Evolutionary conservation across 1,140 invertebrate genomes (phyloP).

Genomic region (Copidosoma floridanum): DNA sequence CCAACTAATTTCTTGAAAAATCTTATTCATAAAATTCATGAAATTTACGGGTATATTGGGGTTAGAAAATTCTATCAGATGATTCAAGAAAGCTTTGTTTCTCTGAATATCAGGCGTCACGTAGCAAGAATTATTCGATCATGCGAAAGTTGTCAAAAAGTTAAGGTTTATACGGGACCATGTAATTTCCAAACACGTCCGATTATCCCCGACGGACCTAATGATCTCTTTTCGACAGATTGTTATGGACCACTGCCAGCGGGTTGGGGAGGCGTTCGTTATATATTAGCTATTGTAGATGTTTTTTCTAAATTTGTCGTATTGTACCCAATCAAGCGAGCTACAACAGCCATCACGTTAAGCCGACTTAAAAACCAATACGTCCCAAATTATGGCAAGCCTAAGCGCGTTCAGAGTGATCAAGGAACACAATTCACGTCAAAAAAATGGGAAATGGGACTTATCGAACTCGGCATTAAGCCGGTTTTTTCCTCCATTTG

Average conservation of each 20-base stretch:
- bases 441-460: slow-evolving; percentile 7
- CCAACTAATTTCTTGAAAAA: too few species aligned
- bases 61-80: slow-evolving; percentile 1
- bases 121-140: not conserved
- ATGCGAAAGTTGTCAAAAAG: slow-evolving; percentile 21
- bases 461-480: slow-evolving; percentile 10
- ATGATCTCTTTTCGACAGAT: slow-evolving; percentile 21
- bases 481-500: slow-evolving; percentile 15
- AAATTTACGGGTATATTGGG: slow-evolving; percentile 24
- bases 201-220: not conserved
- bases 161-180: slow-evolving; percentile 14
- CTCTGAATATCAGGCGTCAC: not conserved
- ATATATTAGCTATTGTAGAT: slow-evolving; percentile 47
- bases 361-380: slow-evolving; percentile 19
- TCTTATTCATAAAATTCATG: slow-evolving; percentile 20
- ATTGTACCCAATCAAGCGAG: slow-evolving; percentile 41
- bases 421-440: slow-evolving; percentile 2
- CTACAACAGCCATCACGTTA: slow-evolving; percentile 16
- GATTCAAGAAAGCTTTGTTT: slow-evolving; percentile 18
- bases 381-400: slow-evolving; percentile 17
- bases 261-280: slow-evolving; percentile 45
- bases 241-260: slow-evolving; percentile 37
- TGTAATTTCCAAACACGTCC: not conserved
- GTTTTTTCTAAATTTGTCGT: slow-evolving; percentile 50
- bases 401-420: not conserved